Base-by-base conservation (phyloP, 2,888 invertebrate genomes). In the Melikaiella ostensackeni region DNA sequence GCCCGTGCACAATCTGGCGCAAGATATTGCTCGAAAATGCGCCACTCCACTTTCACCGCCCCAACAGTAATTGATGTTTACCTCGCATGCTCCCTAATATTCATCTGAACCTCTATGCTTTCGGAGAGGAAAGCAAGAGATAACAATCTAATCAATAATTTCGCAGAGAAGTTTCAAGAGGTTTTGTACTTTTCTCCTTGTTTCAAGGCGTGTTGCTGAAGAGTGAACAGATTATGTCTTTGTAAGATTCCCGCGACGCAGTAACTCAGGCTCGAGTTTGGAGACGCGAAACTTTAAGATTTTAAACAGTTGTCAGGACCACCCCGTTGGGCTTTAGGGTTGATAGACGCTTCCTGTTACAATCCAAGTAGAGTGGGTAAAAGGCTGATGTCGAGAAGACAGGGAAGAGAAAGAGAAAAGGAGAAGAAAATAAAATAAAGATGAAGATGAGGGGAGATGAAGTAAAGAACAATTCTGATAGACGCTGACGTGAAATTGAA, bases 291-390 rank as follows among this genome's bases (percentile, higher is more conserved):
- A 78, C 77, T 70, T 74, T 62, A 83, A 85, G 84, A 87, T 87
- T 88, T 90, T 87, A 87, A 89, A 88, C 87, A 88, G 86, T 88
- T 89, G 89, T 89, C 89, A 88, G 86, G 86, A 86, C 85, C 88
- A 86, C 81, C 84, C 82, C 80, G 82, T 83, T 78, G 85, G 79
- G 82, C 77, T 86, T 84, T 75, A 80, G 79, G 79, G 79, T 66
- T 82, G 83, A 73, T 81, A 83, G 84, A 85, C 82, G 82, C 80
- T 84, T 85, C 79, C 75, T 75, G 76, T 61, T 79, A 76, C 77
- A 82, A 81, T 83, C 82, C 79, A 79, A 80, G 83, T 81, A 79
- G 70, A 80, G 80, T 77, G 80, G 80, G 74, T 77, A 77, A 74
- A 73, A 66, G 80, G 75, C 42, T 46, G 24, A 16, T 74, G 74